phyloP scores from a whole-genome alignment of 2,888 invertebrate genomes.

The Drosophila barbarae region DNA sequence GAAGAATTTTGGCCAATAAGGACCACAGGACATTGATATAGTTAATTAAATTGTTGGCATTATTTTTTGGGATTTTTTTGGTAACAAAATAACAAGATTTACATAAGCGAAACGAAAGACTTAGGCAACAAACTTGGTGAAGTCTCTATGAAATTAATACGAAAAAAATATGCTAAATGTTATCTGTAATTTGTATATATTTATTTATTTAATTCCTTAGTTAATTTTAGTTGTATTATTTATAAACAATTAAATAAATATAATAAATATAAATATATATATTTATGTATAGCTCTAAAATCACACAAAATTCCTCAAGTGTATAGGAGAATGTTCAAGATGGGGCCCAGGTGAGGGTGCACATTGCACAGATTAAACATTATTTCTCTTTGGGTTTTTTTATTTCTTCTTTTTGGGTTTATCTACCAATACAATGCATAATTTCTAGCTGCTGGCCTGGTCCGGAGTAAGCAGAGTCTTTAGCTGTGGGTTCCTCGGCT shows the following conservation, averaged over 20 bases:
- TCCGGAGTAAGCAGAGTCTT: slow-evolving; percentile 20
- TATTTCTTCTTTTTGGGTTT: slow-evolving; percentile 20
- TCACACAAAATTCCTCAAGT: background rate
- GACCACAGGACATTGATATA: background rate
- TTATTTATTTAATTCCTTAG: too few relatives aligned
- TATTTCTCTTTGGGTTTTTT: slow-evolving; percentile 17
- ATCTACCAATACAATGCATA: slow-evolving; percentile 66
- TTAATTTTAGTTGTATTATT: too few relatives aligned
- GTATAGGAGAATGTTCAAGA: slow-evolving; percentile 12
- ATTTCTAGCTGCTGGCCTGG: slow-evolving; percentile 67
- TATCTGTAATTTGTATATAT: too few relatives aligned
- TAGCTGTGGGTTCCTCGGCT: slow-evolving; percentile 30
- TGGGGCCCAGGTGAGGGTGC: slow-evolving; percentile 40
- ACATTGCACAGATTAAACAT: slow-evolving; percentile 38
- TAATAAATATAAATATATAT: too few relatives aligned
- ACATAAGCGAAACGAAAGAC: slow-evolving; percentile 7
- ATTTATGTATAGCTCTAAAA: too few relatives aligned
- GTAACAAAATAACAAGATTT: background rate
- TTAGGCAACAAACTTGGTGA: slow-evolving; percentile 42
- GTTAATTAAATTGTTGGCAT: background rate
- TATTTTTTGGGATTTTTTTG: background rate
- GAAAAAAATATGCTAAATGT: too few relatives aligned
- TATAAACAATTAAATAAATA: too few relatives aligned
- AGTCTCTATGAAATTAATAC: background rate
- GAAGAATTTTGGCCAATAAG: slow-evolving; percentile 1